These are phyloP conservation scores for Archivesica marissinica DNA, from an alignment of 1,140 invertebrate species.

Conservation along the genomic window DNA sequence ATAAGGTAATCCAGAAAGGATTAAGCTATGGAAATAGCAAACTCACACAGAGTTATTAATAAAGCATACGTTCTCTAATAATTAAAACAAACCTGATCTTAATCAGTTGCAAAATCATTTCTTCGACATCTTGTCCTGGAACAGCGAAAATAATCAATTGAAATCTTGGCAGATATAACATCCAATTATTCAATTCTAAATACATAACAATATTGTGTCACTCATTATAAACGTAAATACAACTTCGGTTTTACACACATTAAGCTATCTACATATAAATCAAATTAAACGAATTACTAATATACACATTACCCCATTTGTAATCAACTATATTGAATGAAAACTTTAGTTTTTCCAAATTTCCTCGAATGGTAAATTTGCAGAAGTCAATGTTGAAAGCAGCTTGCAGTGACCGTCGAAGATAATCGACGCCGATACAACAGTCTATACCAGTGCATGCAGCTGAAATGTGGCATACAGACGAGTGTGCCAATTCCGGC, in stretches of 20 bases:
- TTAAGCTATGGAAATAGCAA: too few species aligned
- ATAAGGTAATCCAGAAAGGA: too few species aligned
- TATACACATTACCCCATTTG: slow-evolving; percentile 15
- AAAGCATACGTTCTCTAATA: too few species aligned
- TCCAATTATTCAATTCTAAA: not conserved
- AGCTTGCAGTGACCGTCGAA: slow-evolving; percentile 7
- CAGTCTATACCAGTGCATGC: slow-evolving; percentile 19
- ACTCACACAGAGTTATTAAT: too few species aligned
- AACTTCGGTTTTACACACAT: not conserved
- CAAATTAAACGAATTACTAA: not conserved
- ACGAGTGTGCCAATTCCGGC: not conserved
- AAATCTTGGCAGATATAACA: not conserved
- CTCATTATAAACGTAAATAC: not conserved
- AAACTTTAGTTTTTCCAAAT: not conserved
- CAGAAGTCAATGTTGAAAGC: slow-evolving; percentile 34
- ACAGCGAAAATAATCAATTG: not conserved
- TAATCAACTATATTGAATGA: not conserved
- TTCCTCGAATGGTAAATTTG: slow-evolving; percentile 10
- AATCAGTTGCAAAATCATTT: too few species aligned
- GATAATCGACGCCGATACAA: slow-evolving; percentile 16
- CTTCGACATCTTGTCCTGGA: too few species aligned
- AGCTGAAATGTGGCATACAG: not conserved
- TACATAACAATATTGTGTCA: not conserved
- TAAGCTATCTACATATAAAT: not conserved
- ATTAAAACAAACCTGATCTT: too few species aligned